phyloP scores from a whole-genome alignment of 2,113 vertebrate genomes.

The Coptodon bakossiorum region DNA sequence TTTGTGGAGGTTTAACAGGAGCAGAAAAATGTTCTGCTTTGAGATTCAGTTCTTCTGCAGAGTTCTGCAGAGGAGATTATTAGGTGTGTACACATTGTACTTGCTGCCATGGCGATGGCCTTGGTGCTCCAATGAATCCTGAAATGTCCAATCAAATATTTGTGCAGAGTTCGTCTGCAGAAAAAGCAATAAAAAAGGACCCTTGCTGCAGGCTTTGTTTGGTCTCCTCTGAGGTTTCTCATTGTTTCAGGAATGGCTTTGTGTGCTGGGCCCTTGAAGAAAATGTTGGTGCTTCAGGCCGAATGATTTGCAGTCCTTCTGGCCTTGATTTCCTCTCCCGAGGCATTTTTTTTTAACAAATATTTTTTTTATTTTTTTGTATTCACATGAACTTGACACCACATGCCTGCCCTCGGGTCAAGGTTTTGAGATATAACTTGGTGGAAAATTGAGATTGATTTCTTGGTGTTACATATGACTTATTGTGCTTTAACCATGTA shows the following conservation, averaged over 20 bases:
- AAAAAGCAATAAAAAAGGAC: constrained; percentile 21
- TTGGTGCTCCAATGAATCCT: neutral
- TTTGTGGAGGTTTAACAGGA: neutral
- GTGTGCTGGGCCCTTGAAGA: neutral
- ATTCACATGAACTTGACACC: constrained; percentile 4
- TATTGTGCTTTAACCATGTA: neutral
- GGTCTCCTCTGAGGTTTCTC: constrained; percentile 7
- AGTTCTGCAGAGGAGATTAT: neutral
- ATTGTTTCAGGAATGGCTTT: constrained; percentile 21
- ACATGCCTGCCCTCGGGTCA: neutral
- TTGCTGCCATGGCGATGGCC: constrained; percentile 24
- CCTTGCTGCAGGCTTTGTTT: constrained; percentile 19
- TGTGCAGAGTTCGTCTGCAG: neutral
- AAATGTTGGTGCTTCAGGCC: constrained; percentile 12
- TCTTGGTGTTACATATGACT: neutral
- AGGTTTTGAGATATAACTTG: neutral
- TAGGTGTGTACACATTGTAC: neutral
- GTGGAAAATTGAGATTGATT: neutral
- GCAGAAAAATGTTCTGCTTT: neutral
- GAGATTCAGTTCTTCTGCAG: neutral
- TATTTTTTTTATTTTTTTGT: neutral
- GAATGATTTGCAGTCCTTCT: constrained; percentile 16
- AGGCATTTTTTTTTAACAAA: neutral
- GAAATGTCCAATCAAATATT: constrained; percentile 41
- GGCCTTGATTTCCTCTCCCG: constrained; percentile 33